Base-by-base conservation (phyloP, 2,113 vertebrate genomes). In the Quiscalus mexicanus region DNA sequence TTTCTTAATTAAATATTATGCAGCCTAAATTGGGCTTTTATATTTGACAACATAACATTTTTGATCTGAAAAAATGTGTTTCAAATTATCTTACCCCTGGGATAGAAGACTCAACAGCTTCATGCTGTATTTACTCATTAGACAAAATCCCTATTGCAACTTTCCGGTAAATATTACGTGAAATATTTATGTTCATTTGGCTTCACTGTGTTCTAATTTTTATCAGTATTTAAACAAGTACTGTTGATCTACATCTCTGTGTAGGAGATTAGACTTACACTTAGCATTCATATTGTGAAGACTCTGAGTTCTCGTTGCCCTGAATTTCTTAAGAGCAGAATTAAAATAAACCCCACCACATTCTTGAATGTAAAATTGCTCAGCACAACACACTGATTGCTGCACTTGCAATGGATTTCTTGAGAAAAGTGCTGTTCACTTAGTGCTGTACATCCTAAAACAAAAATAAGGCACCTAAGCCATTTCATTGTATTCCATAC, bases 31-130 rank as follows among this genome's bases (percentile, higher is more conserved):
- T 79, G 52, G 75, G 90, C 90, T 78, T 93, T 95, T 95, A 95
- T 88, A 92, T 96, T 84, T 96, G 96, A 91, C 90, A 77, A 56
- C 53, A 81, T 87, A 92, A 94, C 84, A 78, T 89, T 96, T 98
- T 96, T 97, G 97, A 97, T 97, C 94, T 95, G 82, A 92, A 95
- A 94, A 95, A 96, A 95, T 88, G 50, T 95, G 85, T 75, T 95
- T 94, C 91, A 91, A 91, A 96, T 95, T 89, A 90, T 78, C 86
- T 79, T 94, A 65, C 93, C 92, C 93, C 55, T 39, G 94, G 96
- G 95, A 84, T 23, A 68, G 73, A 87, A 95, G 71, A 76, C 85
- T 95, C 74, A 83, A 79, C 50, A 80, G 89, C 92, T 96, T 96
- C 84, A 87, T 89, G 85, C 96, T 95, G 76, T 87, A 95, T 97